Conservation (phyloP, 2,888 invertebrate species). For the Diabrotica balteata region DNA sequence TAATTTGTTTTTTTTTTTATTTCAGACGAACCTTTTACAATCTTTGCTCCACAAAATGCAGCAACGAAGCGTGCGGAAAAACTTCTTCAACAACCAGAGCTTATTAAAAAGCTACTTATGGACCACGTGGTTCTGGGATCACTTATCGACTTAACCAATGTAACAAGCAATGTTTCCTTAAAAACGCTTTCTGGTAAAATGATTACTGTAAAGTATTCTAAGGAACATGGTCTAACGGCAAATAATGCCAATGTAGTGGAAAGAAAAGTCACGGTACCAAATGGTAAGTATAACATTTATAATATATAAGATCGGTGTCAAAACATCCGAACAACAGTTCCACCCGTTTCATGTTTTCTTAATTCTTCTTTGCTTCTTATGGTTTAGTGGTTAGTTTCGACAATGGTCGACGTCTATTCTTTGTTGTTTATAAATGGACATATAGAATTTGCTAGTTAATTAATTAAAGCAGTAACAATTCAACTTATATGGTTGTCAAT, state of each 20-base stretch:
- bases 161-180: slow-evolving; percentile 61
- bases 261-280: slow-evolving; percentile 58
- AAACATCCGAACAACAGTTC: no score
- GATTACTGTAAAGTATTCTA: slow-evolving; percentile 53
- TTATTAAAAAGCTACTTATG: slow-evolving; percentile 66
- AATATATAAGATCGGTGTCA: no score
- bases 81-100: slow-evolving; percentile 60
- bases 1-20: slow-evolving; percentile 36
- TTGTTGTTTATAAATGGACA: no score
- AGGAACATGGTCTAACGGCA: slow-evolving; percentile 53
- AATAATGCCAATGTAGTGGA: slow-evolving; percentile 60
- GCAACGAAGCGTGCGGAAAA: slow-evolving; percentile 59
- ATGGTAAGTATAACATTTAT: slow-evolving; percentile 50
- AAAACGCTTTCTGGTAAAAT: slow-evolving; percentile 61
- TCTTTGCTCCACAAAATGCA: slow-evolving; percentile 65
- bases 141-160: slow-evolving; percentile 62
- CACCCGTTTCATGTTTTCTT: no score
- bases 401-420: no score
- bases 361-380: no score
- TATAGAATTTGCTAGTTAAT: no score
- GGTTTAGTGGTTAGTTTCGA: no score
- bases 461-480: no score
- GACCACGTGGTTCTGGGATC: slow-evolving; percentile 68
- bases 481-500: no score
- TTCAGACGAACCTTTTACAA: slow-evolving; percentile 68